These are phyloP conservation scores for Esox lucius DNA, from an alignment of 2,797 vertebrate species.

Conservation along the genomic window DNA sequence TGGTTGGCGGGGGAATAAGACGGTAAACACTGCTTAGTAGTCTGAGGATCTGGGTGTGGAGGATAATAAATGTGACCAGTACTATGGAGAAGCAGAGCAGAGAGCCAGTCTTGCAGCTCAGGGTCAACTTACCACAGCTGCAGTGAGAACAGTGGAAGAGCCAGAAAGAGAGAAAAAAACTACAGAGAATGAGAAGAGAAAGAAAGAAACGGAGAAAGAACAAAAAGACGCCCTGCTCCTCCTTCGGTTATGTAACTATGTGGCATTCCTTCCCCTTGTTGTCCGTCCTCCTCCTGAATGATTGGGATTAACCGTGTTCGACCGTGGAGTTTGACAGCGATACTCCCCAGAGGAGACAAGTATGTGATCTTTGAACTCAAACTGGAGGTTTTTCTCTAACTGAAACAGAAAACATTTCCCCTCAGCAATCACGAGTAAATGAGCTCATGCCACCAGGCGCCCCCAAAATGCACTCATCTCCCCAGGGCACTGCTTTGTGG, in stretches of 20 bases:
- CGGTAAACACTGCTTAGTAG: too few species aligned
- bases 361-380: constrained; percentile 24
- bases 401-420: constrained; percentile 17
- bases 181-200: background rate
- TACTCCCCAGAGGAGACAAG: constrained; percentile 17
- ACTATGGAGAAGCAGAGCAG: background rate
- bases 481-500: too few species aligned
- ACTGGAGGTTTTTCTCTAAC: background rate
- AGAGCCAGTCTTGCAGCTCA: background rate
- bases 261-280: background rate
- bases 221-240: background rate
- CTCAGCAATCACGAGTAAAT: constrained; percentile 12
- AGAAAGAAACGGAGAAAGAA: background rate
- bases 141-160: background rate
- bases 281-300: background rate
- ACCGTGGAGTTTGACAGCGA: background rate
- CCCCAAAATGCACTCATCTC: too few species aligned
- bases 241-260: constrained; percentile 15
- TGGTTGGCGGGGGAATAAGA: too few species aligned
- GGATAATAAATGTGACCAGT: background rate
- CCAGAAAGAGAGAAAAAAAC: background rate
- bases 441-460: background rate
- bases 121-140: constrained; percentile 1
- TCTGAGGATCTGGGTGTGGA: background rate
- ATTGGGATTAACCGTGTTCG: constrained; percentile 16